A percentile compares a stretch with the other conserved stretches of the same genome.
These are phyloP conservation scores for Agriopis leucophaearia DNA, from an alignment of 2,888 invertebrate genomes.

Conservation along the genomic window DNA sequence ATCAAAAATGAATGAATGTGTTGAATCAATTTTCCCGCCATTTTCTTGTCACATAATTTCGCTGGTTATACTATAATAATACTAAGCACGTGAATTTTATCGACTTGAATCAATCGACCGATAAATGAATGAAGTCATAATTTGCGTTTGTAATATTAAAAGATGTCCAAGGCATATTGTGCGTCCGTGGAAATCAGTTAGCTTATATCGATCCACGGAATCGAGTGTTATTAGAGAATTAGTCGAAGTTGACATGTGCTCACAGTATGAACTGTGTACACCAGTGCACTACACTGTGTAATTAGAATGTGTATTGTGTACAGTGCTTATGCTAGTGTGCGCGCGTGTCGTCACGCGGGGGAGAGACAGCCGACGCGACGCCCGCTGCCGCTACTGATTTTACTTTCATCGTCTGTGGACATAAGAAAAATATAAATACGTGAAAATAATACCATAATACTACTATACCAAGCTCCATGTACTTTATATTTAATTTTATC, in stretches of 20 bases:
- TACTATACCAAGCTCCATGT: no score
- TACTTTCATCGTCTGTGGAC: slow-evolving; percentile 86
- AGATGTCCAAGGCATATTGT: slow-evolving; percentile 32
- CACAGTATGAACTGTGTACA: slow-evolving; percentile 3
- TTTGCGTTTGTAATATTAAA: not conserved
- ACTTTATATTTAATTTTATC: no score
- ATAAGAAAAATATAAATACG: slow-evolving; percentile 8
- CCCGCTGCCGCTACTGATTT: slow-evolving; percentile 83
- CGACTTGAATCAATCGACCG: not conserved
- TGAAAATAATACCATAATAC: not conserved
- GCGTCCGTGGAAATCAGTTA: slow-evolving; percentile 9
- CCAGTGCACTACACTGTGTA: not conserved
- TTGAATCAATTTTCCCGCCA: no score
- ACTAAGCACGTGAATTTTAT: not conserved
- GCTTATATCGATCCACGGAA: slow-evolving; percentile 18
- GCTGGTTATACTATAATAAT: not conserved
- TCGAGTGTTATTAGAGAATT: slow-evolving; percentile 23
- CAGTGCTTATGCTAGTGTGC: slow-evolving; percentile 62
- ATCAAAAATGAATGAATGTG: no score
- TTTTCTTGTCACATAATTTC: not conserved
- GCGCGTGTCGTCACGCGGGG: slow-evolving; percentile 86
- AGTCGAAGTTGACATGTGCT: slow-evolving; percentile 23
- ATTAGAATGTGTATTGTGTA: not conserved
- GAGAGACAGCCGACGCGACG: slow-evolving; percentile 89
- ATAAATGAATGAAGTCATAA: no score